These are phyloP conservation scores for Stenotaenia linearis DNA, from an alignment of 2,888 invertebrate genomes.

Conservation along the genomic window DNA sequence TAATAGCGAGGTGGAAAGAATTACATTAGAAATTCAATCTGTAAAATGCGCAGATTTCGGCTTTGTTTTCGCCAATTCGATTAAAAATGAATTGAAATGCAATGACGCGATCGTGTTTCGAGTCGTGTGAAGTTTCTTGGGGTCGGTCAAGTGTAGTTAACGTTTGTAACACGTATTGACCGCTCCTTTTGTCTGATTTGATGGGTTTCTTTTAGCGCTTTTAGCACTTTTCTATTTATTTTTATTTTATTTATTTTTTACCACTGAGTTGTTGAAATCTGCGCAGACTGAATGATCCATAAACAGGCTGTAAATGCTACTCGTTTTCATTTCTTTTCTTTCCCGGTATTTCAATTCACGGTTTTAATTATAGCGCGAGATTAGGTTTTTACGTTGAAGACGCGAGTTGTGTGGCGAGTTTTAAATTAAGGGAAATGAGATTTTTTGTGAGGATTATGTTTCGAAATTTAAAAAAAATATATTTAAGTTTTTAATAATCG, in stretches of 20 bases:
- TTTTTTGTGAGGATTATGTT: too few species aligned
- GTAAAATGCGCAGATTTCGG: neutral
- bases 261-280: neutral
- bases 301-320: neutral
- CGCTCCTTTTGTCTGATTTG: neutral
- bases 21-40: neutral
- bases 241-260: neutral
- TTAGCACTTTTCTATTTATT: neutral
- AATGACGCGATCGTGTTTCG: neutral
- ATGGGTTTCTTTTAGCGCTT: neutral
- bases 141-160: neutral
- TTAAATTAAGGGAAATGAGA: too few species aligned
- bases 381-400: too few species aligned
- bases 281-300: neutral
- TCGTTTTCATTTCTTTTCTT: neutral
- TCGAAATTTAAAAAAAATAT: too few species aligned
- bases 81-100: neutral
- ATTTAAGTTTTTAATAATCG: too few species aligned
- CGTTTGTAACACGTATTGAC: neutral
- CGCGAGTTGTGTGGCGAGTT: too few species aligned
- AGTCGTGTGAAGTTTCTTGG: neutral
- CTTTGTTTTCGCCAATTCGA: neutral
- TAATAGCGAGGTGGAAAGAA: neutral
- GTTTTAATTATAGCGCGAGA: too few species aligned
- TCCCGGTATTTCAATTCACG: too few species aligned